phyloP scores from a whole-genome alignment of 2,888 invertebrate genomes.

The Oithona nana region DNA sequence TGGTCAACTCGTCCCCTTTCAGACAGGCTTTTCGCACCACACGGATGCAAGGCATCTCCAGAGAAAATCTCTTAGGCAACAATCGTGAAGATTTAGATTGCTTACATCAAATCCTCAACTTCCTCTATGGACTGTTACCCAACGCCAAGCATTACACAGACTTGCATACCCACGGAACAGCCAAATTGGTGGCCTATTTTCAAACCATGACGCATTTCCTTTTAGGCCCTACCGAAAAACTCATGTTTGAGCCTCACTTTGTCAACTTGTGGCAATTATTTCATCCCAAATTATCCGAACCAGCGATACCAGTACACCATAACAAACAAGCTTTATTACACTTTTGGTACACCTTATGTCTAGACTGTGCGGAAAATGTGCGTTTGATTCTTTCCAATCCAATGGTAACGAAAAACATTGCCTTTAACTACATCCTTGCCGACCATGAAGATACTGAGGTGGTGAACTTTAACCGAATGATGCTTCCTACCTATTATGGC shows the following conservation, averaged over 20 bases:
- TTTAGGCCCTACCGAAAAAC: conserved; percentile 69
- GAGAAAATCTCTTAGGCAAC: neutral
- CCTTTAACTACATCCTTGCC: conserved; percentile 85
- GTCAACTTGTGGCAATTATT: conserved; percentile 81
- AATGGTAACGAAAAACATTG: conserved; percentile 77
- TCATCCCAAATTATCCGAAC: conserved; percentile 81
- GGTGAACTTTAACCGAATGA: conserved; percentile 74
- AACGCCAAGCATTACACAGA: conserved; percentile 70
- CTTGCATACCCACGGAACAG: conserved; percentile 65
- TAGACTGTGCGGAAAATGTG: conserved; percentile 82
- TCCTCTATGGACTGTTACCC: conserved; percentile 40
- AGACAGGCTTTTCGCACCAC: conserved; percentile 40
- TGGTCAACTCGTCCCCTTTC: conserved; percentile 78
- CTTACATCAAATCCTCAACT: conserved; percentile 26
- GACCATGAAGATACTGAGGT: conserved; percentile 93
- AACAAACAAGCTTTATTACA: conserved; percentile 80
- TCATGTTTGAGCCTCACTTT: conserved; percentile 46
- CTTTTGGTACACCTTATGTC: conserved; percentile 82
- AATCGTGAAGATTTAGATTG: conserved; percentile 3
- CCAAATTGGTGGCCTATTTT: conserved; percentile 79
- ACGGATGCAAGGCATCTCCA: conserved; percentile 1
- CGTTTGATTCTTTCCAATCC: conserved; percentile 67
- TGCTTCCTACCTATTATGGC: conserved; percentile 54
- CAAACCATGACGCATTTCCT: conserved; percentile 78
- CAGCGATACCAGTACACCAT: conserved; percentile 80